phyloP scores from a whole-genome alignment of 2,888 invertebrate genomes.

The Tuta absoluta region DNA sequence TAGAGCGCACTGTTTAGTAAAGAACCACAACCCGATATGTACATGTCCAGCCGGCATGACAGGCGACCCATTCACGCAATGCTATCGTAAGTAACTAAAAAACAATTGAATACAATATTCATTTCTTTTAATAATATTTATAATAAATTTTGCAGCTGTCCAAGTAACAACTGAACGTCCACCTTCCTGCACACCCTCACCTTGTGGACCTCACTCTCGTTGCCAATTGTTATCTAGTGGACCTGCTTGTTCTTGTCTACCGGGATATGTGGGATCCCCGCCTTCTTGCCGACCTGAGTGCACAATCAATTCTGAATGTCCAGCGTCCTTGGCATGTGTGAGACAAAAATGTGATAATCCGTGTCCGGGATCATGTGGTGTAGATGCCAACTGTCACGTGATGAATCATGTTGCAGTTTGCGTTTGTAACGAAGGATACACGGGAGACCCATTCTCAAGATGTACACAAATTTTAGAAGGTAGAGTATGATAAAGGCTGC shows the following conservation, averaged over 20 bases:
- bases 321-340: conserved; percentile 88
- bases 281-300: conserved; percentile 91
- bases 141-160: conserved; percentile 49
- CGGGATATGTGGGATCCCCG: conserved; percentile 89
- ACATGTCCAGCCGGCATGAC: conserved; percentile 91
- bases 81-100: conserved; percentile 84
- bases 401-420: conserved; percentile 91
- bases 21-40: conserved; percentile 93
- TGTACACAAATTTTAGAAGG: conserved; percentile 82
- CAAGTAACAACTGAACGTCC: conserved; percentile 82
- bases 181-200: conserved; percentile 90
- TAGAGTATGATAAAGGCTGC: conserved; percentile 36
- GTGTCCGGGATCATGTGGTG: conserved; percentile 90
- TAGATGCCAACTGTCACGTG: conserved; percentile 89
- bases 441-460: conserved; percentile 90
- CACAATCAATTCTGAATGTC: conserved; percentile 89
- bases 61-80: conserved; percentile 92
- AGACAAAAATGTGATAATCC: conserved; percentile 91
- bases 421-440: conserved; percentile 86
- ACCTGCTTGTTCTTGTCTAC: conserved; percentile 89
- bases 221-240: conserved; percentile 87
- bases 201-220: conserved; percentile 91
- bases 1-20: conserved; percentile 89
- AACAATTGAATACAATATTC: not conserved
- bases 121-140: not conserved